Percentiles rank a stretch among this genome's conserved stretches.
Conservation (phyloP, 92 coral and sea anemone genomes). For the Muricea muricata region DNA sequence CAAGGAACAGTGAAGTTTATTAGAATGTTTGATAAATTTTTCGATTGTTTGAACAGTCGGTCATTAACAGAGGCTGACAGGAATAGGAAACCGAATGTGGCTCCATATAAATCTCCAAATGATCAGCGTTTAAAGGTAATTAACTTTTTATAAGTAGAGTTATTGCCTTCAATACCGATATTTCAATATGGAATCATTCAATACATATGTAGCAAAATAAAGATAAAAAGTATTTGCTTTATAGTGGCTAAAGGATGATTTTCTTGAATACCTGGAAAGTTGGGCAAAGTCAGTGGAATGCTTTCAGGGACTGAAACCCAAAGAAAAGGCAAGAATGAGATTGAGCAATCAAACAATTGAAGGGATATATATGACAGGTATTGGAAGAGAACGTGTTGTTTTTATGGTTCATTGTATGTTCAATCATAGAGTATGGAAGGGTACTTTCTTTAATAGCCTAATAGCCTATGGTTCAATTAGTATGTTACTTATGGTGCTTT, state of each 20-base stretch:
- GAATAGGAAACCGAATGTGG: slow-evolving; percentile 10
- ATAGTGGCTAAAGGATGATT: slow-evolving; percentile 22
- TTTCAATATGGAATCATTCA: no score
- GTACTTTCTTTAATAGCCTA: no score
- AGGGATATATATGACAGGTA: slow-evolving; percentile 26
- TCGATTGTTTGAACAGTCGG: slow-evolving; percentile 21
- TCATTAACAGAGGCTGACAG: neutral
- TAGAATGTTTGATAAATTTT: slow-evolving; percentile 8
- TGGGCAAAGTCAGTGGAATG: slow-evolving; percentile 4
- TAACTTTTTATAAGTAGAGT: neutral
- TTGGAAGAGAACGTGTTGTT: neutral
- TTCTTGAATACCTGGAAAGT: neutral
- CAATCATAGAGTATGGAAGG: no score
- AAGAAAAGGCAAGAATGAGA: slow-evolving; percentile 12
- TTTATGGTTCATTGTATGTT: neutral
- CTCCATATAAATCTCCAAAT: slow-evolving; percentile 12
- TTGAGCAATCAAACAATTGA: slow-evolving; percentile 11
- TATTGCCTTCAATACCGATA: neutral
- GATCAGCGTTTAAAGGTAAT: slow-evolving; percentile 11
- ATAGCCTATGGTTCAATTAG: no score
- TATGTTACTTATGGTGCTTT: no score
- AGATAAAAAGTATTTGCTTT: no score
- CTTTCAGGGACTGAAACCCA: neutral
- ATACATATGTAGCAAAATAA: no score
- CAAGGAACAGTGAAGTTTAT: slow-evolving; percentile 18